Evolutionary conservation across 2,888 invertebrate genomes (phyloP), one percentile per base, ranked within the genome.

Genomic region (Melinopterus prodromus): DNA sequence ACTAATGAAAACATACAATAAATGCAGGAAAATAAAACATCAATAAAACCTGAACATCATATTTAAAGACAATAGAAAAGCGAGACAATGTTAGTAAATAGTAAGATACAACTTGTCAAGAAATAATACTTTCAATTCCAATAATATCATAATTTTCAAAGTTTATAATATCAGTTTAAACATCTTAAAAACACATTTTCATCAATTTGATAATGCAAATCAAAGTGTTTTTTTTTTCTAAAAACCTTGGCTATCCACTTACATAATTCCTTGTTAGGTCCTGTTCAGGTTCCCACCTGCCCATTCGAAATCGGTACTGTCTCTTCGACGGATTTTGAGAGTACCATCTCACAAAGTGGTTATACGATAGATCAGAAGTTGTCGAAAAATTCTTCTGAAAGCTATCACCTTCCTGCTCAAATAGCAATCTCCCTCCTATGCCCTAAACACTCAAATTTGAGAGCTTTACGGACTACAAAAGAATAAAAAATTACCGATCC

Each of bases 321-420:
- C 80, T 78, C 26, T 75, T 76, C 14, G 38, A 0, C 90, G 91
- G 84, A 90, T 90, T 76, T 35, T 70, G 72, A 15, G 16, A 14
- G 35, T 90, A 86, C 5, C 90, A 90, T 82, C 90, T 90, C 0
- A 92, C 92, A 72, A 92, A 87, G 83, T 92, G 91, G 84, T 91
- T 89, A 86, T 91, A 92, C 6, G 90, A 91, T 9, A 92, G 85
- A 84, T 92, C 92, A 81, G 90, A 91, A 0, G 88, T 90, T 0
- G 91, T 90, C 9, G 90, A 89, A 86, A 89, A 91, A 86, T 92
- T 89, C 38, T 87, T 91, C 4, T 87, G 88, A 84, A 91, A 92
- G 6, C 84, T 78, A 6, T 89, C 89, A 83, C 90, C 90, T 81
- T 90, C 90, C 83, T 90, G 90, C 76, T 90, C 90, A 0, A 88